A percentile compares a stretch with the other conserved stretches of the same genome.
phyloP scores from a whole-genome alignment of 2,797 vertebrate species.

The Toxotes lorentzi region DNA sequence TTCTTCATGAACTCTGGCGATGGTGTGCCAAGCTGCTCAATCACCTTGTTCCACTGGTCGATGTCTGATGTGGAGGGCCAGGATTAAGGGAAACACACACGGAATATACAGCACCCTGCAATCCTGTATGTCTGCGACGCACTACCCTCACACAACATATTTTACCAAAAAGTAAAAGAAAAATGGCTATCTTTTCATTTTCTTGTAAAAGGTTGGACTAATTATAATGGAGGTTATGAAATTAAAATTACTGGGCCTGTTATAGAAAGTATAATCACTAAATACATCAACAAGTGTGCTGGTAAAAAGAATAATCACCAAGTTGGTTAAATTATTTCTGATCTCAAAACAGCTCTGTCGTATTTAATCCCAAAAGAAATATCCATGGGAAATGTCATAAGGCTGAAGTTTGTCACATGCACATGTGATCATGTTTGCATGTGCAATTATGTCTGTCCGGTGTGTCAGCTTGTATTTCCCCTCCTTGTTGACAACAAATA shows the following conservation, averaged over 20 bases:
- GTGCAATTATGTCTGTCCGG: background rate
- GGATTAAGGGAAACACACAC: conserved; percentile 86
- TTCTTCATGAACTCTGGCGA: conserved; percentile 99
- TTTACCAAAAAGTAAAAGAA: background rate
- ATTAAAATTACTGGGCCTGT: background rate
- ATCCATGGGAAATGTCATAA: background rate
- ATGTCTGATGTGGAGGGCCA: conserved; percentile 89
- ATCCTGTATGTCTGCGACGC: background rate
- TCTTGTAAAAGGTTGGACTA: background rate
- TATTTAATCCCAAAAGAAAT: background rate
- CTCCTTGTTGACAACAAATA: conserved; percentile 20
- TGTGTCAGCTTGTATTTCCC: conserved; percentile 12
- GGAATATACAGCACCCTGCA: conserved; percentile 30
- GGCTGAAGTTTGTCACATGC: background rate
- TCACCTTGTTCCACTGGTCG: conserved; percentile 99
- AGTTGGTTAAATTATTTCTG: background rate
- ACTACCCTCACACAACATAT: background rate
- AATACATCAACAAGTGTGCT: no score
- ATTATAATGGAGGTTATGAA: background rate
- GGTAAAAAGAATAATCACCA: background rate
- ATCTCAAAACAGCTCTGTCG: background rate
- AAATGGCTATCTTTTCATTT: background rate
- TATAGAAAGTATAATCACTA: background rate
- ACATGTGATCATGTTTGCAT: background rate
- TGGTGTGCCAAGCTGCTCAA: conserved; percentile 98